Base-by-base conservation (phyloP, 2,113 vertebrate genomes). In the Acanthochromis polyacanthus region DNA sequence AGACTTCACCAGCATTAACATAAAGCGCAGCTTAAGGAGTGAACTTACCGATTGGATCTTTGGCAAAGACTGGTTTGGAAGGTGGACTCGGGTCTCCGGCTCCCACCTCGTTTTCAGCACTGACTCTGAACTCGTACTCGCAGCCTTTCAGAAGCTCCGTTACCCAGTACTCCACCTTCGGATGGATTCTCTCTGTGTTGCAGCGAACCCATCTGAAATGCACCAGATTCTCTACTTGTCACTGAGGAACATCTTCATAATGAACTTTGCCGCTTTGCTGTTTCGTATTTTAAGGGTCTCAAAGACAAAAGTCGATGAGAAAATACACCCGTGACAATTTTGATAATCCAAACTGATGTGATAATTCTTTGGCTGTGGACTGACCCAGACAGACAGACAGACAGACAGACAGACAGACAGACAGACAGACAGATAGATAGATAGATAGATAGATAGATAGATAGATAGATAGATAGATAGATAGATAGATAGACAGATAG, bases 121-220 rank as follows among this genome's bases (percentile, higher is more conserved):
- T 96, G 82, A 99, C 98, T 82, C 98, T 94, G 94, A 99, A 99
- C 93, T 99, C 98, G 85, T 99, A 99, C 78, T 99, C 95, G 78
- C 98, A 99, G 48, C 98, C 97, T 91, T 97, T 89, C 59, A 99
- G 95, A 75, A 99, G 96, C 68, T 99, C 97, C 12, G 94, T 95
- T 71, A 99, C 97, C 84, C 94, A 96, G 90, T 95, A 99, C 80
- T 99, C 96, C 72, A 96, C 96, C 81, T 95, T 93, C 0, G 95
- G 93, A 56, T 93, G 94, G 90, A 99, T 99, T 0, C 93, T 94
- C 4, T 99, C 97, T 70, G 88, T 97, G 85, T 96, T 96, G 88
- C 92, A 93, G 64, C 91, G 73, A 30, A 93, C 85, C 92, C 92
- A 93, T 38, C 92, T 93, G 74, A 84, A 11, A 72, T 4, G 59